Evolutionary conservation across 2,797 vertebrate species (phyloP).

Genomic region (Esox masquinongy): DNA sequence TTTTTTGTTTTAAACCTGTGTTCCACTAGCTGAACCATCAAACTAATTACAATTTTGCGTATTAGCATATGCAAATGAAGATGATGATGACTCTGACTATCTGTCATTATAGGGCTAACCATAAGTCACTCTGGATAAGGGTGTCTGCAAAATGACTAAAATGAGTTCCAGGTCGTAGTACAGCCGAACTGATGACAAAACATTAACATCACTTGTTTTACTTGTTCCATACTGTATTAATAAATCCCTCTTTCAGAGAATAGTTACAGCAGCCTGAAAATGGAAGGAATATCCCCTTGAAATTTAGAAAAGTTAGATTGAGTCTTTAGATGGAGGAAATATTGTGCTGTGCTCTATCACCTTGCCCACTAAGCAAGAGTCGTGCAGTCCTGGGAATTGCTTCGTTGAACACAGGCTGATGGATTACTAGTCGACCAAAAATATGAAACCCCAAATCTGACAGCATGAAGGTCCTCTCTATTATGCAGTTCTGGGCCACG

Average conservation of each 20-base stretch:
- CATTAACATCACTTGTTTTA: not conserved
- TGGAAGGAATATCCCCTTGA: not conserved
- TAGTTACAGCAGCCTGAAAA: not conserved
- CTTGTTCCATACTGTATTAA: not conserved
- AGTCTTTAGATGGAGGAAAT: not conserved
- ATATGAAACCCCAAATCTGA: constrained; percentile 5
- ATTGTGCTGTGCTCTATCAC: too few relatives aligned
- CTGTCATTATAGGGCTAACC: too few relatives aligned
- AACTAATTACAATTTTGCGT: too few relatives aligned
- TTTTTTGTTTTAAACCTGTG: too few relatives aligned
- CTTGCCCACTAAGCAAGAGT: not conserved
- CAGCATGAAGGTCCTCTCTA: constrained; percentile 6
- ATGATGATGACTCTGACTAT: too few relatives aligned
- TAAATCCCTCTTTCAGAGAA: not conserved
- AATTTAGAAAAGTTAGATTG: not conserved
- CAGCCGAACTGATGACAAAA: not conserved
- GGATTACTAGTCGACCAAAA: not conserved
- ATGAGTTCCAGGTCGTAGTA: not conserved
- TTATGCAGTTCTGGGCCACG: not conserved
- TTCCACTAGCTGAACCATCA: too few relatives aligned
- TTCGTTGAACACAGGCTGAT: not conserved
- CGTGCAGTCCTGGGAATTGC: not conserved
- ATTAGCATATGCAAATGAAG: too few relatives aligned
- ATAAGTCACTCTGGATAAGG: too few relatives aligned
- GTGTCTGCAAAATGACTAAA: not conserved